Conservation (phyloP, 1,140 invertebrate species). For the Cepaea nemoralis region DNA sequence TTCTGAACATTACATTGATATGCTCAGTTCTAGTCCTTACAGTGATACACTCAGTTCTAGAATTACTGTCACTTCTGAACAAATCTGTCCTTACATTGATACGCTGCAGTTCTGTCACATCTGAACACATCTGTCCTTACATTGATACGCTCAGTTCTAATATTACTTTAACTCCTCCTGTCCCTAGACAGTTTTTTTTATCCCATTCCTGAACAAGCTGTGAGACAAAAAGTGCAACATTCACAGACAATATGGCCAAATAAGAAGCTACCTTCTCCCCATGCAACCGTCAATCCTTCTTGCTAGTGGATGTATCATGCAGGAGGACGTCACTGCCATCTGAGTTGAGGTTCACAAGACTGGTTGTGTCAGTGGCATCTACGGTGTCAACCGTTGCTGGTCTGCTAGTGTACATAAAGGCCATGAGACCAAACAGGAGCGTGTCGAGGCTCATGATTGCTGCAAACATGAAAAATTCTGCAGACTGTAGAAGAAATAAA, state of each 20-base stretch:
- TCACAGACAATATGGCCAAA: background rate
- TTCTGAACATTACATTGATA: no score
- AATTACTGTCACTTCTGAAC: no score
- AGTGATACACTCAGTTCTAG: no score
- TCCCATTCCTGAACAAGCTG: no score
- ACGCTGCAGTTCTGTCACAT: no score
- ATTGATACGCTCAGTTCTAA: no score
- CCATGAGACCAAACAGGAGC: conserved; percentile 84
- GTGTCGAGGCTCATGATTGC: conserved; percentile 87
- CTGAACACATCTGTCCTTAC: no score
- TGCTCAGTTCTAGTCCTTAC: no score
- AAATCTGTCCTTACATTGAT: no score
- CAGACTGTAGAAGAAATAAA: conserved; percentile 75
- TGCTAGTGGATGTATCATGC: background rate
- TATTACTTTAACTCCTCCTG: no score
- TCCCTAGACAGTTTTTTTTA: no score
- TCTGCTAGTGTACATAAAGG: conserved; percentile 72
- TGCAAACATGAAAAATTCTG: conserved; percentile 90
- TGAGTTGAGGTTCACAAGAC: background rate
- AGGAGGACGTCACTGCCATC: background rate
- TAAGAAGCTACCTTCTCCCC: background rate
- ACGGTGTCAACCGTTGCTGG: background rate
- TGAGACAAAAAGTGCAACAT: no score
- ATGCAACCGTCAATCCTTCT: background rate
- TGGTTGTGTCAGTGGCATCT: background rate